Conservation (phyloP, 2,888 invertebrate genomes). For the Synanthedon myopaeformis region DNA sequence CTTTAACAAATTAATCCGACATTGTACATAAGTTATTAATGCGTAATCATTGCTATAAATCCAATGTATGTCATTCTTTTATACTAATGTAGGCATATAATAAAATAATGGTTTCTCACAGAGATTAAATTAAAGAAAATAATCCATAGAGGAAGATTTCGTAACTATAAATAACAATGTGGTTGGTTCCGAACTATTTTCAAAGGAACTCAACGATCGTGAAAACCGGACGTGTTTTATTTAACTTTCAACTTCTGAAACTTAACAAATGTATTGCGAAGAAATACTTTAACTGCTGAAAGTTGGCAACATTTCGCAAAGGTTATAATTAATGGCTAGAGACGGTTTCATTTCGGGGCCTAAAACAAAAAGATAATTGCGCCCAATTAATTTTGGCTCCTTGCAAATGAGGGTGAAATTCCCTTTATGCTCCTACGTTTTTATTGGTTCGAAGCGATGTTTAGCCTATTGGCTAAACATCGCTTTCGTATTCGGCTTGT, state of each 20-base stretch:
- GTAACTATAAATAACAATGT: not conserved
- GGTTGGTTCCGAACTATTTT: not conserved
- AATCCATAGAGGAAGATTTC: no score
- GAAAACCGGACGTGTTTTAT: conserved; percentile 23
- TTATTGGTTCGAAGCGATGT: conserved; percentile 42
- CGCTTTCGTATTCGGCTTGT: conserved; percentile 46
- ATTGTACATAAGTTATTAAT: no score
- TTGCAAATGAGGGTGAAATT: conserved; percentile 48
- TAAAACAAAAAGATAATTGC: conserved; percentile 64
- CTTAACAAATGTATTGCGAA: conserved; percentile 30
- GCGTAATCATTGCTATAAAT: no score
- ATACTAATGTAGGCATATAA: no score
- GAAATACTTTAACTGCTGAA: conserved; percentile 22
- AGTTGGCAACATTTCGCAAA: conserved; percentile 31
- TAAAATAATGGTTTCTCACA: no score
- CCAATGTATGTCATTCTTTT: no score
- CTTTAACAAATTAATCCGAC: no score
- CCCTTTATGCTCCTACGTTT: conserved; percentile 29
- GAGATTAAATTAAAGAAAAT: no score
- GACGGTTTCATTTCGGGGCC: conserved; percentile 40
- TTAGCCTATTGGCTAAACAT: no score
- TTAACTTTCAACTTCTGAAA: conserved; percentile 22
- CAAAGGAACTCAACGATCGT: conserved; percentile 13
- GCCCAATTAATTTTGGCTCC: conserved; percentile 59
- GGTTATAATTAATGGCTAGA: conserved; percentile 48